These are phyloP conservation scores for Discoglossus pictus DNA, from an alignment of 2,797 vertebrate species.

Conservation along the genomic window DNA sequence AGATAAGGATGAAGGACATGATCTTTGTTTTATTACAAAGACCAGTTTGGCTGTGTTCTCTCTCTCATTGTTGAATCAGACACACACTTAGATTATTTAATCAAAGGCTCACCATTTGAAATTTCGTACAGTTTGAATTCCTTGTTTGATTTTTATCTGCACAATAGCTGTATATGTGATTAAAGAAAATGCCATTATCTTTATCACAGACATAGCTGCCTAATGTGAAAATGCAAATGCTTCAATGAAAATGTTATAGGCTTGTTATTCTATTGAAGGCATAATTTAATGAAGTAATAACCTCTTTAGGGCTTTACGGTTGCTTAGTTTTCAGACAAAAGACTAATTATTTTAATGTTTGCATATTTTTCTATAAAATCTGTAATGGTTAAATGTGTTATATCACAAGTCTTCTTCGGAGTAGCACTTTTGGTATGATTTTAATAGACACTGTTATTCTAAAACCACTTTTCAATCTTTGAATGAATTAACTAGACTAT, in stretches of 20 bases:
- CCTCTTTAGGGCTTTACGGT: too few relatives aligned
- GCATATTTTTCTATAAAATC: too few relatives aligned
- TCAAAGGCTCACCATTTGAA: slow-evolving; percentile 1
- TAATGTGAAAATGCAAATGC: background rate
- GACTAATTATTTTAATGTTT: too few relatives aligned
- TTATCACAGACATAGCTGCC: background rate
- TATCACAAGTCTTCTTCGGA: too few relatives aligned
- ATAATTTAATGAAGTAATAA: too few relatives aligned
- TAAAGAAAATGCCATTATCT: background rate
- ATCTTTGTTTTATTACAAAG: slow-evolving; percentile 49
- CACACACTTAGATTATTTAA: slow-evolving; percentile 19
- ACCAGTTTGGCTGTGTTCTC: slow-evolving; percentile 19
- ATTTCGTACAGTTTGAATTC: slow-evolving; percentile 10
- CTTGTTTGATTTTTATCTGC: slow-evolving; percentile 23
- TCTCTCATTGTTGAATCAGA: slow-evolving; percentile 25
- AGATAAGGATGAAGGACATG: slow-evolving; percentile 46
- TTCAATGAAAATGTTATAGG: background rate
- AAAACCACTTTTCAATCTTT: too few relatives aligned
- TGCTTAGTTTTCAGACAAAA: too few relatives aligned
- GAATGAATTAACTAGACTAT: too few relatives aligned
- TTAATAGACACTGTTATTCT: too few relatives aligned
- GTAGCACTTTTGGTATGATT: too few relatives aligned
- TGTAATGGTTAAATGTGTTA: too few relatives aligned
- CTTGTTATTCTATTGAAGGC: background rate
- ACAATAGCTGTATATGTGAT: slow-evolving; percentile 12